Percentiles rank a stretch among this genome's conserved stretches.
Evolutionary conservation across 2,113 vertebrate genomes (phyloP).

Genomic region (Pterocles orientalis): DNA sequence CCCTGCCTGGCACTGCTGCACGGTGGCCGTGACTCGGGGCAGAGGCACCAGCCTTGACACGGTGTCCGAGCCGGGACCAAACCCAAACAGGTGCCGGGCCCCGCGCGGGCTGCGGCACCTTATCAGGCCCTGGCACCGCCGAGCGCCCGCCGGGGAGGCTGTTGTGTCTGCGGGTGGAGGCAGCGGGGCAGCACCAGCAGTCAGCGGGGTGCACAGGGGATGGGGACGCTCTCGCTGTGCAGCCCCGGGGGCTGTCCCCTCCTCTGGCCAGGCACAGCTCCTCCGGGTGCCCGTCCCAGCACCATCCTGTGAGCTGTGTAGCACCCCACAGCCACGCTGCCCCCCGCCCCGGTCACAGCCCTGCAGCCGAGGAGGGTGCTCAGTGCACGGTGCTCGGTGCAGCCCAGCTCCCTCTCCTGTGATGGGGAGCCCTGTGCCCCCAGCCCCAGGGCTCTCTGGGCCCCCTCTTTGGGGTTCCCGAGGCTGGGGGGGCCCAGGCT

Average conservation of each 20-base stretch:
- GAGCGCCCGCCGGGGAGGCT: not conserved
- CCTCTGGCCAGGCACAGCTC: not conserved
- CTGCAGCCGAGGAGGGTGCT: not conserved
- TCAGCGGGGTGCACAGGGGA: fast-evolving
- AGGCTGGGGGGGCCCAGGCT: not conserved
- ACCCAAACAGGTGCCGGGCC: slow-evolving; percentile 44
- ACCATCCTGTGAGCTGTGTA: not conserved
- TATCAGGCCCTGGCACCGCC: not conserved
- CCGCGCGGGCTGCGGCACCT: not conserved
- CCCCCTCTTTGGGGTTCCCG: not conserved
- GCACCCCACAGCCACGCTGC: not conserved
- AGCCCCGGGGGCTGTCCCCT: not conserved
- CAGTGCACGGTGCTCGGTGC: not conserved
- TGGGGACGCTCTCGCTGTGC: fast-evolving
- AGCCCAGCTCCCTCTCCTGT: not conserved
- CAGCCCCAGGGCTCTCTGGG: not conserved
- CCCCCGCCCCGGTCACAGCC: not conserved
- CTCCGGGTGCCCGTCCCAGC: not conserved
- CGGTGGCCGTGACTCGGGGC: not conserved
- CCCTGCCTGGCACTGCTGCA: not conserved
- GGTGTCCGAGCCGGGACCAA: not conserved
- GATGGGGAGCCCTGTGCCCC: not conserved
- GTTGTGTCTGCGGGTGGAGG: not conserved
- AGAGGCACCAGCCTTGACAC: slow-evolving; percentile 36
- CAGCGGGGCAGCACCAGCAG: not conserved